Percentiles rank a stretch among this genome's conserved stretches.
phyloP scores from a whole-genome alignment of 1,140 invertebrate species.

The Linepithema humile region DNA sequence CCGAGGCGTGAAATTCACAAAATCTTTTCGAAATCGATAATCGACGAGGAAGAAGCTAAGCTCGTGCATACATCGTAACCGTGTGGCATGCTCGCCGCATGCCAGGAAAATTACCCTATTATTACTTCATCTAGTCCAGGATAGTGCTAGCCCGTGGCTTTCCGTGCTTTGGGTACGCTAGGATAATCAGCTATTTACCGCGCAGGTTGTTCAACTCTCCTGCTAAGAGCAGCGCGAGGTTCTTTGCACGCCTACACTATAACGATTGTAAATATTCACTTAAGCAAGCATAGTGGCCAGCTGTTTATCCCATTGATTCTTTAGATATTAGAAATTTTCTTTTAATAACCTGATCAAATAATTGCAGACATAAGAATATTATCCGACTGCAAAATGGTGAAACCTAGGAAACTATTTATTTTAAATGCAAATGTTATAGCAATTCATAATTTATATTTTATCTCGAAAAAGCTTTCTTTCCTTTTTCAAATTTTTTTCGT shows the following conservation, averaged over 20 bases:
- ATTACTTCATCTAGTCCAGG: conserved; percentile 76
- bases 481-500: no score
- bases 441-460: no score
- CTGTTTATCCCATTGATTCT: background rate
- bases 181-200: conserved; percentile 48
- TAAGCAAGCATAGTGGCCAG: background rate
- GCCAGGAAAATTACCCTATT: conserved; percentile 70
- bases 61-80: conserved; percentile 27
- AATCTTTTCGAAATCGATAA: conserved; percentile 32
- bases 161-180: conserved; percentile 44
- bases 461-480: no score
- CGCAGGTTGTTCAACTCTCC: conserved; percentile 44
- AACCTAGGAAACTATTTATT: no score
- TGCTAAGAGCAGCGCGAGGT: conserved; percentile 18
- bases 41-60: conserved; percentile 32
- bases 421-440: no score
- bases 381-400: no score
- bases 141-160: conserved; percentile 57
- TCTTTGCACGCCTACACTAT: conserved; percentile 28
- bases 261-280: conserved; percentile 44
- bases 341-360: background rate
- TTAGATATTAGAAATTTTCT: background rate
- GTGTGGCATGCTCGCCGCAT: conserved; percentile 64
- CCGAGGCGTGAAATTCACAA: background rate
- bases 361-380: background rate